Conservation (phyloP, 2,797 vertebrate species). For the Spondyliosoma cantharus region DNA sequence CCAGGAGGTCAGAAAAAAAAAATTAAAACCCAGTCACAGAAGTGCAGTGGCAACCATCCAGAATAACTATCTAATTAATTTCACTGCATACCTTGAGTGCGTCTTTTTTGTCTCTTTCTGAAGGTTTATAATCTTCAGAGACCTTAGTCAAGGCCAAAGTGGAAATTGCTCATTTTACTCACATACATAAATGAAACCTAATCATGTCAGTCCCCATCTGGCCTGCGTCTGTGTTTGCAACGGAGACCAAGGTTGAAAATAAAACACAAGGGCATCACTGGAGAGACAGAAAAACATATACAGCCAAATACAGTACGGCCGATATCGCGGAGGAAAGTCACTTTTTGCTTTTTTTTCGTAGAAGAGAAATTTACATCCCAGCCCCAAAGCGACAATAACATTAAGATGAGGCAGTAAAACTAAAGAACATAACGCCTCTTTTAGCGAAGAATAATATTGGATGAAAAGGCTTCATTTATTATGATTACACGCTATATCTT, state of each 20-base stretch:
- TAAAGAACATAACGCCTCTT: background rate
- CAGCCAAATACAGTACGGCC: background rate
- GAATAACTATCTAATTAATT: conserved; percentile 81
- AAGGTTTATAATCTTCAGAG: conserved; percentile 76
- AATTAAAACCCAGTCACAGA: conserved; percentile 75
- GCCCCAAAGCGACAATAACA: conserved; percentile 8
- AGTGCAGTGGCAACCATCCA: conserved; percentile 78
- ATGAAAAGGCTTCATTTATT: background rate
- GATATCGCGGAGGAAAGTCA: background rate
- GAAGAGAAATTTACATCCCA: background rate
- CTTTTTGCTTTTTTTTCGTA: conserved; percentile 15
- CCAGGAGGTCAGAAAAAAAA: conserved; percentile 70
- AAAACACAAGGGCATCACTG: conserved; percentile 66
- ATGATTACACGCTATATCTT: background rate
- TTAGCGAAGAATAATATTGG: background rate
- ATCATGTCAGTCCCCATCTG: conserved; percentile 76
- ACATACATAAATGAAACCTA: conserved; percentile 77
- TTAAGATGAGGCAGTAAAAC: background rate
- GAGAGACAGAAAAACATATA: conserved; percentile 41
- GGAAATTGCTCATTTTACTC: conserved; percentile 73
- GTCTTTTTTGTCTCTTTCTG: conserved; percentile 68
- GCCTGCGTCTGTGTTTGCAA: conserved; percentile 60
- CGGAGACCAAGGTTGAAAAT: conserved; percentile 76
- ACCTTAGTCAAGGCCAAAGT: conserved; percentile 78
- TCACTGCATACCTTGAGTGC: conserved; percentile 64